These are phyloP conservation scores for Corythornis vintsioides DNA, from an alignment of 2,113 vertebrate species.

Conservation along the genomic window DNA sequence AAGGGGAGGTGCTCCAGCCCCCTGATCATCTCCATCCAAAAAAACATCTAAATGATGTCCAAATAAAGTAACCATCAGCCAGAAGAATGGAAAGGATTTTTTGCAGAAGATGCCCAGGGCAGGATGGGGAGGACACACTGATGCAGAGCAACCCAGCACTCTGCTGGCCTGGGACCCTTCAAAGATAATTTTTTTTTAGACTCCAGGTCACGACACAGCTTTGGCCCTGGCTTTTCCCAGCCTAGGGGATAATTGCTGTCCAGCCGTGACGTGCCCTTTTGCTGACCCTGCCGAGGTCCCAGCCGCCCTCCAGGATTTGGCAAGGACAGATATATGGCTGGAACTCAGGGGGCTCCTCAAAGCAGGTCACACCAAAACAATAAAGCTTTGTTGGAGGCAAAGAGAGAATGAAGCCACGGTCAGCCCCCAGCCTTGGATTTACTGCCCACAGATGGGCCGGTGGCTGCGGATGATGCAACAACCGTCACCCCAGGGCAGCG, in stretches of 20 bases:
- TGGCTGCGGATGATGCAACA: rapidly evolving
- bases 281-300: neutral
- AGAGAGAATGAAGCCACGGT: rapidly evolving
- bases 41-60: neutral
- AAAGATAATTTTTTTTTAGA: neutral
- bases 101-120: neutral
- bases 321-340: conserved; percentile 30
- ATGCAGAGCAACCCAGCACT: neutral
- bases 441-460: neutral
- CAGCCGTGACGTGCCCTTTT: neutral
- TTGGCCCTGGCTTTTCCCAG: conserved; percentile 8
- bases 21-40: neutral
- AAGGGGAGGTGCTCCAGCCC: neutral
- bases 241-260: neutral
- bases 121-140: neutral
- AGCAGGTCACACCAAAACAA: conserved; percentile 40
- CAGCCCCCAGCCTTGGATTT: neutral
- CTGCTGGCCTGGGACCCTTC: neutral
- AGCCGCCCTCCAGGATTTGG: neutral
- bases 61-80: neutral
- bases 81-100: neutral
- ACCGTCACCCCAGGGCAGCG: neutral
- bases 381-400: conserved; percentile 28
- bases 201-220: neutral
- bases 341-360: conserved; percentile 18